Percentiles rank a stretch among this genome's conserved stretches.
Conservation (phyloP, 2,797 vertebrate species). For the Dermochelys coriacea region DNA sequence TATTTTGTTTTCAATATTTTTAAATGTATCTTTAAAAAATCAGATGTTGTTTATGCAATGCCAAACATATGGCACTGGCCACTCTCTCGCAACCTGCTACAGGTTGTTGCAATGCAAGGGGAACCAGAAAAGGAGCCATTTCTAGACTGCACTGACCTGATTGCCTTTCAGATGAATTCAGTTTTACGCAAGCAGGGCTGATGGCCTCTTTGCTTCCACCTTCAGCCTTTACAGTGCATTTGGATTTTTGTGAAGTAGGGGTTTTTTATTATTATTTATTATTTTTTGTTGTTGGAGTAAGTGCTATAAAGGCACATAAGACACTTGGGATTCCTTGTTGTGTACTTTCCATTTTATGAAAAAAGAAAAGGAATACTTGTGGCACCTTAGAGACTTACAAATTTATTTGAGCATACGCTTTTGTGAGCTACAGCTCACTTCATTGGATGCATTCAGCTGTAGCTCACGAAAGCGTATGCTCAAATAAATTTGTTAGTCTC, state of each 20-base stretch:
- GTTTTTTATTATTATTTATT: conserved; percentile 55
- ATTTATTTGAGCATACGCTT: no score
- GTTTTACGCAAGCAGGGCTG: conserved; percentile 42
- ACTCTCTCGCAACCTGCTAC: conserved; percentile 78
- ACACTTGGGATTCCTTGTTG: conserved; percentile 29
- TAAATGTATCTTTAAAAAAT: conserved; percentile 83
- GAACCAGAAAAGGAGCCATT: conserved; percentile 68
- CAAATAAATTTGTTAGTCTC: no score
- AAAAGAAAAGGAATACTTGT: no score
- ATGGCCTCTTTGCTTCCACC: conserved; percentile 60
- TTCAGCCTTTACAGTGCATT: conserved; percentile 65
- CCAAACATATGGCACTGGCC: conserved; percentile 85
- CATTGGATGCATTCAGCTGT: no score
- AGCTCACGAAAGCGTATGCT: no score
- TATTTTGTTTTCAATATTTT: conserved; percentile 82
- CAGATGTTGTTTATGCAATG: conserved; percentile 78
- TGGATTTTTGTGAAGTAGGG: conserved; percentile 62
- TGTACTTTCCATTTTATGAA: background rate
- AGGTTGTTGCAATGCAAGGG: conserved; percentile 77
- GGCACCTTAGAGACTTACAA: no score
- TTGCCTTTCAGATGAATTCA: conserved; percentile 67
- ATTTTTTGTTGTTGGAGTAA: conserved; percentile 6
- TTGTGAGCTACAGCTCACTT: no score
- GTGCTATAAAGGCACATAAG: conserved; percentile 46
- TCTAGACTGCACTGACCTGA: conserved; percentile 65